Base-by-base conservation (phyloP, 2,113 vertebrate genomes). In the Cyanoramphus novaezelandiae region DNA sequence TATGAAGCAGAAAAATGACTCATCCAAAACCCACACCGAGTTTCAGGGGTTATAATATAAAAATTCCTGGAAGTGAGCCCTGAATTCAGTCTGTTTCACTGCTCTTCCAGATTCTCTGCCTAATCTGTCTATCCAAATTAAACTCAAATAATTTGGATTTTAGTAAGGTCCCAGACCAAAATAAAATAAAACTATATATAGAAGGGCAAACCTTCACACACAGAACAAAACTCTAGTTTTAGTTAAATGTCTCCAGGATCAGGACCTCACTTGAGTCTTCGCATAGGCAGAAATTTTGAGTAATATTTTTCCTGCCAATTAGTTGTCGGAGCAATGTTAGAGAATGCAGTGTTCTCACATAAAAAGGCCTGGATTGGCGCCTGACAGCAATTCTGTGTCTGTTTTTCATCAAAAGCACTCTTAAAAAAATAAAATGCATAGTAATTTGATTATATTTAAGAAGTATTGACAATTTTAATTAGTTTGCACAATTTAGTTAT, bases 1-100 rank as follows among this genome's bases (percentile, higher is more conserved):
- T 72, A 91, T 39, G 68, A 88, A 94, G 88, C 77, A 94, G 86
- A 93, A 94, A 94, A 94, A 81, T 92, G 88, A 92, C 74, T 97
- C 93, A 96, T 35, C 47, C 80, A 91, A 97, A 94, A 84, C 25
- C 57, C 80, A 92, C 68, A 93, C 20, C 1, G 3, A 89, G 47
- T 16, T 16, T 78, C 44, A 86, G 21, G 69, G 92, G 91, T 92
- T 93, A 59, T 43, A 96, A 94, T 92, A 89, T 77, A 88, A 83
- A 90, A 92, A 92, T 78, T 92, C 91, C 96, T 96, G 88, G 90
- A 97, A 88, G n/a, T 9, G 9, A 62, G 82, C 93, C 95, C 80
- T 69, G 72, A 82, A 84, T 93, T 95, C 57, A 93, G 80, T 69
- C 77, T 70, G 46, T 76, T 96, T 95, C 86, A 67, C 31, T 46